Percentiles rank a stretch among this genome's conserved stretches.
Evolutionary conservation across 53 echinoderm and acorn worm species (phyloP).

Genomic region (Pentamera pediparva): DNA sequence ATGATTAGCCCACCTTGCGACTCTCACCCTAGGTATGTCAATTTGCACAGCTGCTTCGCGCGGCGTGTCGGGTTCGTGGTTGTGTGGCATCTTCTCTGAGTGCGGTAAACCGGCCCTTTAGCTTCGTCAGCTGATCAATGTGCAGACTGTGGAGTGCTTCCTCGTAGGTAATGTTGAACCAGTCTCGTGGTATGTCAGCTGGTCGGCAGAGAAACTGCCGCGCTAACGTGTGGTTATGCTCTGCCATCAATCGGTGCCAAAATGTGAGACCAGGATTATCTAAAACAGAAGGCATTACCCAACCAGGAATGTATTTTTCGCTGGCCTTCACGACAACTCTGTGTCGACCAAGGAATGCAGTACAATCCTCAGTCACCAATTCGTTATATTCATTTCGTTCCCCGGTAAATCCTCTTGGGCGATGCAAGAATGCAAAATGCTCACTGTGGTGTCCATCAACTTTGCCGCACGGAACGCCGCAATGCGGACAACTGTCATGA

Average conservation of each 20-base stretch:
- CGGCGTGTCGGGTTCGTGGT: too few relatives aligned
- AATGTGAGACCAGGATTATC: neutral
- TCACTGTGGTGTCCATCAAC: neutral
- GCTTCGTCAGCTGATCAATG: neutral
- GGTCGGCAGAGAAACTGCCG: neutral
- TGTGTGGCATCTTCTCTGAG: too few relatives aligned
- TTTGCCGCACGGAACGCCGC: neutral
- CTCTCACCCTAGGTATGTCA: too few relatives aligned
- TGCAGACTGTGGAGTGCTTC: neutral
- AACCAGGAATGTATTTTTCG: neutral
- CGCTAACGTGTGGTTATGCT: neutral
- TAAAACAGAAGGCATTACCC: neutral
- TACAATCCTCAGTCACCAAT: constrained; percentile 9
- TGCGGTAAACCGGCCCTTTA: neutral
- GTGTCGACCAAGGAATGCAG: neutral
- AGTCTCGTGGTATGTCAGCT: constrained; percentile 1
- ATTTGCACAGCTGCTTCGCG: too few relatives aligned
- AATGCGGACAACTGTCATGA: neutral
- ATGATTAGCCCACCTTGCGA: too few relatives aligned
- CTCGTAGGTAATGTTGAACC: neutral
- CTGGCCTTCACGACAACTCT: neutral
- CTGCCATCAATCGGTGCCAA: constrained; percentile 1
- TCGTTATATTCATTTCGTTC: neutral
- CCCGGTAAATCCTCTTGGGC: neutral
- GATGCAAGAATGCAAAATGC: constrained; percentile 2